Evolutionary conservation across 2,888 invertebrate species (phyloP), one percentile per base, ranked within the genome.

Genomic region (Rhyacophila evoluta): DNA sequence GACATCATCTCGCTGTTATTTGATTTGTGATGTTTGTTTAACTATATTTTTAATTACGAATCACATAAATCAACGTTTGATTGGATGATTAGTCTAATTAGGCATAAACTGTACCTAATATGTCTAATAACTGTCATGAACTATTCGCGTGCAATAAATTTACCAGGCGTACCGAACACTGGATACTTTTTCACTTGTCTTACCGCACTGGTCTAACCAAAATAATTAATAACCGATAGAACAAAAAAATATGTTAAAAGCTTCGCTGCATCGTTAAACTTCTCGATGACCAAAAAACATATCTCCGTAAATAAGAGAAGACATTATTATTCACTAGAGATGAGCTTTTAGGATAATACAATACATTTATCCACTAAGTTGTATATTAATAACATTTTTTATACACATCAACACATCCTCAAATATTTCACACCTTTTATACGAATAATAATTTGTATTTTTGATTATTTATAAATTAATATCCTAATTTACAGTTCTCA

Each of bases 261-360:
- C 29, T 70, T 19, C 15, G 29, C 74, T 29, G 70, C 74, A 69
- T 69, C 78, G 74, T 70, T 73, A 70, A 74, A 36, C 33, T 74
- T 25, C 38, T 68, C 79, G 73, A 77, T 74, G 36, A 39, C 72
- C 75, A 71, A 80, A 69, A 75, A 72, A 80, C 73, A 80, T 68
- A 80, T 71, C 38, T 55, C 72, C 36, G 76, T 81, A 81, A 81
- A 81, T 79, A 79, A 81, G 74, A 68, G 38, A 74, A 79, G 78
- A 79, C 67, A 77, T 77, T 79, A 79, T 80, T 75, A 73, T 80
- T 76, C 78, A 78, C 75, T 33, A 55, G 37, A 72, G 72, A 28
- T 78, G 73, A 19, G 15, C 2, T 74, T 8, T 36, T 19, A 27
- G 25, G 19, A 55, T 55, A 55, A 8, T 55, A 19, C 10, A 12